Percentiles rank a stretch among this genome's conserved stretches.
phyloP scores from a whole-genome alignment of 2,797 vertebrate species.

The Poeciliopsis infans region DNA sequence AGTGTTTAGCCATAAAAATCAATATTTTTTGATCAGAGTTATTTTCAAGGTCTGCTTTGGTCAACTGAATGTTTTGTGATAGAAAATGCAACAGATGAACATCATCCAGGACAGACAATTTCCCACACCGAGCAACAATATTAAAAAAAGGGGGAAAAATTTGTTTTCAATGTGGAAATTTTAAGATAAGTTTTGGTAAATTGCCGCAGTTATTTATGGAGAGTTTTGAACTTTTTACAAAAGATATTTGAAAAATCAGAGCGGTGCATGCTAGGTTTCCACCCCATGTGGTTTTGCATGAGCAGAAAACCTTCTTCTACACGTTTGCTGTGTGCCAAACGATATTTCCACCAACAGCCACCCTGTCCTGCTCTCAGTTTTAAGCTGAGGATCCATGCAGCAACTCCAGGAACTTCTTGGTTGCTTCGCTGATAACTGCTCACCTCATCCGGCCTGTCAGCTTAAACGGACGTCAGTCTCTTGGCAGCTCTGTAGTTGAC shows the following conservation, averaged over 20 bases:
- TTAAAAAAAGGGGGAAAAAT: neutral
- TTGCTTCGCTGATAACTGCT: neutral
- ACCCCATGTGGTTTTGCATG: neutral
- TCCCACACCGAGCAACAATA: neutral
- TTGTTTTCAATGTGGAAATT: neutral
- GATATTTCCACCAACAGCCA: neutral
- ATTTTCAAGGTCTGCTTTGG: neutral
- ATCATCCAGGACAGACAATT: neutral
- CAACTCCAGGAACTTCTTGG: neutral
- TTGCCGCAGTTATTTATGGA: neutral
- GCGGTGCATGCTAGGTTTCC: neutral
- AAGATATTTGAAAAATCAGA: neutral
- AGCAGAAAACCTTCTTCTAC: neutral
- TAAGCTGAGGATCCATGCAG: neutral
- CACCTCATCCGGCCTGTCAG: neutral
- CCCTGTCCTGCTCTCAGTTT: neutral
- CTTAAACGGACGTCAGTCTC: neutral
- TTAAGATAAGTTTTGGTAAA: neutral
- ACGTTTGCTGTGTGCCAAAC: neutral
- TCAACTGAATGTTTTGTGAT: neutral
- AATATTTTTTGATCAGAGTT: neutral
- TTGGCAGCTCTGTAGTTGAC: neutral
- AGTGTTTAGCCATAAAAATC: neutral
- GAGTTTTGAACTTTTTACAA: neutral
- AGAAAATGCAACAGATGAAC: neutral